Conservation (phyloP, 2,797 vertebrate genomes). For the Phoxinus dragarum region DNA sequence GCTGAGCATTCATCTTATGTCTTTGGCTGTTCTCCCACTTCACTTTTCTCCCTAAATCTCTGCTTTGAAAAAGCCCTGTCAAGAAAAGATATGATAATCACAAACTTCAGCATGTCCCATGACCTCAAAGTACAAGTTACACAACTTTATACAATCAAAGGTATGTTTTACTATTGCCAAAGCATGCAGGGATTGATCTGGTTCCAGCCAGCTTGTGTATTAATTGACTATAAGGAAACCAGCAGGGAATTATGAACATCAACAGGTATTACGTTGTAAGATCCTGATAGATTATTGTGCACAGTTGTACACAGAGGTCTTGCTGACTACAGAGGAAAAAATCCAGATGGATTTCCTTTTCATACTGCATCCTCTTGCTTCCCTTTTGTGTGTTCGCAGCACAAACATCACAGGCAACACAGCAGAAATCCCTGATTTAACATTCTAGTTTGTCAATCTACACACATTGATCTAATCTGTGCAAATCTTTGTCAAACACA, state of each 20-base stretch:
- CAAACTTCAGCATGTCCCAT: neutral
- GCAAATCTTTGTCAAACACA: neutral
- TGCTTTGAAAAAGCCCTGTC: neutral
- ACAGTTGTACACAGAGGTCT: neutral
- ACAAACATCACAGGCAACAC: constrained; percentile 17
- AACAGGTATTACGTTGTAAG: constrained; percentile 23
- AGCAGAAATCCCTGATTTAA: constrained; percentile 13
- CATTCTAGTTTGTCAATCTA: neutral
- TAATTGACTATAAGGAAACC: constrained; percentile 43
- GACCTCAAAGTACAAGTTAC: constrained; percentile 32
- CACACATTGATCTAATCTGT: neutral
- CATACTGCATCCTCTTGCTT: constrained; percentile 45
- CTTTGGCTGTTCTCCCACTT: constrained; percentile 9
- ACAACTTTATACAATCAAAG: constrained; percentile 32
- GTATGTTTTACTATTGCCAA: constrained; percentile 18
- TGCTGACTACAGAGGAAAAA: constrained; percentile 76
- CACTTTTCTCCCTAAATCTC: neutral
- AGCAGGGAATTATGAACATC: neutral
- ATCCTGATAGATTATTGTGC: constrained; percentile 9
- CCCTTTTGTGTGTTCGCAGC: constrained; percentile 39
- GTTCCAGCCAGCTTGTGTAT: constrained; percentile 38
- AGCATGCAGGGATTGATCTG: constrained; percentile 42
- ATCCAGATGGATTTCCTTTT: constrained; percentile 68
- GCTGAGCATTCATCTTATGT: neutral
- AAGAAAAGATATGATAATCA: constrained; percentile 13